Base-by-base conservation (phyloP, 2,113 vertebrate species). In the Dasyprocta punctata region DNA sequence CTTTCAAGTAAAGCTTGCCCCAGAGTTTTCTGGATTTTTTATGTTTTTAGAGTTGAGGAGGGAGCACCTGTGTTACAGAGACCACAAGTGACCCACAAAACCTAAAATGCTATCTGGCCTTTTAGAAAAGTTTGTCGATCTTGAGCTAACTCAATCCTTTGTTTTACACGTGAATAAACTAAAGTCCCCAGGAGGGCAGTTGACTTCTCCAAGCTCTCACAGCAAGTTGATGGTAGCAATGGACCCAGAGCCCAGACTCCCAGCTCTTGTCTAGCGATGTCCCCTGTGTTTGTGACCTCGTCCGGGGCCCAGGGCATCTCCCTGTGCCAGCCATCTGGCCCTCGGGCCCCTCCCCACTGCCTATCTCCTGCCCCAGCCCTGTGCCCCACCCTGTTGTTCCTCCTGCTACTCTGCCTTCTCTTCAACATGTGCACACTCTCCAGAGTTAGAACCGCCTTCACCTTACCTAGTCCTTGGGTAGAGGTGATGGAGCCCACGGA, bases 291-390 rank as follows among this genome's bases (percentile, higher is more conserved):
- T 94, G 49, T 56, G 5, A 5, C 78, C 38, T 87, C 3, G 11
- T 69, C 80, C 0, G 3, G 63, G 28, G 60, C 83, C 19, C 41
- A 56, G 49, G 47, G 33, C 52, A 80, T 69, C 89, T 96, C 82
- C 38, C 19, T 10, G 3, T 36, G 73, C 92, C 63, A 30, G 44
- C 94, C 97, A 92, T 95, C 95, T 97, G 89, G 80, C 78, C 61
- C 65, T 75, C 33, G 92, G 95, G 93, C 85, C 90, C 97, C 97
- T 95, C 93, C 96, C 73, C 36, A n/a, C 60, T 26, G 82, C 90
- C 93, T 97, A 97, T 97, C 97, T 97, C 61, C 56, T 12, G 17
- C 52, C 41, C 92, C 97, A 98, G 97, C 73, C 97, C 58, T 13
- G 11, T 30, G 82, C 96, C 82, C 90, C 97, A 24, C 98, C 98